A percentile compares a stretch with the other conserved stretches of the same genome.
Conservation (phyloP, 2,113 vertebrate genomes). For the Oncorhynchus keta region DNA sequence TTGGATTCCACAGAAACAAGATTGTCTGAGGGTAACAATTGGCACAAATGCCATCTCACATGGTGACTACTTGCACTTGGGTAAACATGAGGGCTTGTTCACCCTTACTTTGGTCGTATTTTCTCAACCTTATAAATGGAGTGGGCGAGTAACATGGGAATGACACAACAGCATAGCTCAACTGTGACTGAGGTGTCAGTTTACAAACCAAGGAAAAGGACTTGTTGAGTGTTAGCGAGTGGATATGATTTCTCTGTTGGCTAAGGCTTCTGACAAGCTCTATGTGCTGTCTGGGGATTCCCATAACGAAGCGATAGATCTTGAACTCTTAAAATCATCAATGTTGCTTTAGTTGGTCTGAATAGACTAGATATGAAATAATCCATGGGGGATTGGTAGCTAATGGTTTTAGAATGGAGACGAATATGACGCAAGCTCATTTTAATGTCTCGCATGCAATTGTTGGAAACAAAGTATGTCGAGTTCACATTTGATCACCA, state of each 20-base stretch:
- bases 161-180: not conserved
- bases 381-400: not conserved
- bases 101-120: constrained; percentile 20
- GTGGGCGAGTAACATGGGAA: not conserved
- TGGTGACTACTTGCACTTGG: constrained; percentile 1
- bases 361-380: too few species aligned
- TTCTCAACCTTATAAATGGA: not conserved
- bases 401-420: too few species aligned
- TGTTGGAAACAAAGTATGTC: not conserved
- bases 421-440: too few species aligned
- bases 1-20: constrained; percentile 31
- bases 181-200: not conserved
- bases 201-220: not conserved
- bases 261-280: not conserved
- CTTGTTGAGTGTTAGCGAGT: not conserved
- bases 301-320: too few species aligned
- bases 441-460: not conserved
- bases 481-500: not conserved
- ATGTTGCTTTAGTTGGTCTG: too few species aligned
- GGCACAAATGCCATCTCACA: constrained; percentile 46
- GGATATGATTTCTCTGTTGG: not conserved
- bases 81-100: constrained; percentile 15
- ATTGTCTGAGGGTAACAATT: constrained; percentile 25
- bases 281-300: too few species aligned
- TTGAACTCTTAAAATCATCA: too few species aligned